Conservation (phyloP, 92 coral and sea anemone genomes). For the Montipora capitata region DNA sequence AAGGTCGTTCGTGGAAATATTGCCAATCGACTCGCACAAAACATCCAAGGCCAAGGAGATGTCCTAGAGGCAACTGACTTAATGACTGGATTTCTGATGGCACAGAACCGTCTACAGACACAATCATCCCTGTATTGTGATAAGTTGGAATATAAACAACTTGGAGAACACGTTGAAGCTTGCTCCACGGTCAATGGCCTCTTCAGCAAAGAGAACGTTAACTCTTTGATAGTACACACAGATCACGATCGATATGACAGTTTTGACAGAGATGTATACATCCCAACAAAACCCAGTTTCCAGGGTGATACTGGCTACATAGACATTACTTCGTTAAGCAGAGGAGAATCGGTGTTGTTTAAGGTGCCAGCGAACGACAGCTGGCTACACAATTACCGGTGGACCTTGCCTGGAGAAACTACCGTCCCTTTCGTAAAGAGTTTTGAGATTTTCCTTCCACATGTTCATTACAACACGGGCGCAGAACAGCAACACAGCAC, state of each 20-base stretch:
- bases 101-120: slow-evolving; percentile 58
- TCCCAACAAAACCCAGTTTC: slow-evolving; percentile 62
- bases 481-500: not conserved
- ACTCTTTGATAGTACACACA: not conserved
- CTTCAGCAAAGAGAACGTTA: slow-evolving; percentile 1
- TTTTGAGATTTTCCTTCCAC: slow-evolving; percentile 65
- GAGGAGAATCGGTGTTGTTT: slow-evolving; percentile 50
- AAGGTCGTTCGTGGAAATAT: slow-evolving; percentile 65
- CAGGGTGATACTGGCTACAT: slow-evolving; percentile 62
- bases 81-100: slow-evolving; percentile 53
- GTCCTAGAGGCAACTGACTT: slow-evolving; percentile 34
- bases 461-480: not conserved
- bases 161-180: slow-evolving; percentile 26
- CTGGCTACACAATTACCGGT: slow-evolving; percentile 51
- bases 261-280: slow-evolving; percentile 38
- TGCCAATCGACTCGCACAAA: slow-evolving; percentile 42
- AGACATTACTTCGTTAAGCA: slow-evolving; percentile 25
- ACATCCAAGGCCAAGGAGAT: not conserved
- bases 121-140: slow-evolving; percentile 52
- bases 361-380: slow-evolving; percentile 36
- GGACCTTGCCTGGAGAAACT: slow-evolving; percentile 38
- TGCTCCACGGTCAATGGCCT: slow-evolving; percentile 36
- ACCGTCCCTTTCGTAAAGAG: slow-evolving; percentile 52
- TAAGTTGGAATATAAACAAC: slow-evolving; percentile 46
- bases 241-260: slow-evolving; percentile 5